phyloP scores from a whole-genome alignment of 2,888 invertebrate genomes.

The Tupiocoris notatus region DNA sequence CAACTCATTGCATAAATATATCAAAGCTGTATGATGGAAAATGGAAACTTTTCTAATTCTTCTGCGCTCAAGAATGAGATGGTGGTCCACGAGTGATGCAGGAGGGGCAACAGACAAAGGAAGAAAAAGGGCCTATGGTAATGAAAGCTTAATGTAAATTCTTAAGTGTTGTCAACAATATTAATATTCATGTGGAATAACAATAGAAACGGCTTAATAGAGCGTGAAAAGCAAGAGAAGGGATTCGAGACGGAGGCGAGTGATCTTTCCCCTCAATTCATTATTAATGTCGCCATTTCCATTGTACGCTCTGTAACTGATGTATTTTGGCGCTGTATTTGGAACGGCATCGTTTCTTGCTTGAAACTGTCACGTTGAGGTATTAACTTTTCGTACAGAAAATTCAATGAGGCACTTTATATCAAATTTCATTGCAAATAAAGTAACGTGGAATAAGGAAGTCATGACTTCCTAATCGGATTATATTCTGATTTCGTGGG shows the following conservation, averaged over 20 bases:
- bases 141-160: conserved; percentile 17
- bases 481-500: too few relatives aligned
- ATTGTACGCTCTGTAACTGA: neutral
- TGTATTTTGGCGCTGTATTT: too few relatives aligned
- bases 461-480: too few relatives aligned
- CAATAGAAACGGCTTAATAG: conserved; percentile 3
- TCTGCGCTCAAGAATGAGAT: neutral
- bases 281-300: neutral
- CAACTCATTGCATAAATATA: too few relatives aligned
- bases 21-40: too few relatives aligned
- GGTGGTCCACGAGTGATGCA: neutral
- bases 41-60: too few relatives aligned
- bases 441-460: too few relatives aligned
- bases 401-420: too few relatives aligned
- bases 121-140: conserved; percentile 11
- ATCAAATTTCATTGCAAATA: too few relatives aligned
- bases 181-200: conserved; percentile 17
- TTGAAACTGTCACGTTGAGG: too few relatives aligned
- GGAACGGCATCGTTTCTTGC: too few relatives aligned
- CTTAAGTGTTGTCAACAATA: conserved; percentile 10
- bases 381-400: too few relatives aligned
- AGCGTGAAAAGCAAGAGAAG: neutral
- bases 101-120: neutral
- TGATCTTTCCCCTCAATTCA: conserved; percentile 11
- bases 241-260: neutral